phyloP scores from a whole-genome alignment of 2,888 invertebrate species.

The Hemicrepidius hirtus region DNA sequence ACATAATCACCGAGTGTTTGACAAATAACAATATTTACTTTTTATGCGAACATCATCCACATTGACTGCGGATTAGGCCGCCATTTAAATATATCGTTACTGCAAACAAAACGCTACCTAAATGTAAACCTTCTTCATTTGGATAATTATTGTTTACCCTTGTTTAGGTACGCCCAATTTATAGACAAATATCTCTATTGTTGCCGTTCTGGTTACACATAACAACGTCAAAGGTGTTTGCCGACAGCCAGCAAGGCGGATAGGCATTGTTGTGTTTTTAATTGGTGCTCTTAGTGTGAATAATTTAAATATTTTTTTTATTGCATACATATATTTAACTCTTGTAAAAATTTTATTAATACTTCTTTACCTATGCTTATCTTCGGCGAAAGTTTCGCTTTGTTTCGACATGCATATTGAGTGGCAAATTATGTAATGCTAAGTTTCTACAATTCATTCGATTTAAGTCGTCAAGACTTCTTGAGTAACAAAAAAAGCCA shows the following conservation, averaged over 20 bases:
- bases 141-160: conserved; percentile 58
- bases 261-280: neutral
- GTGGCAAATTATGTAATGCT: no score
- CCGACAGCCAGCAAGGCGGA: conserved; percentile 25
- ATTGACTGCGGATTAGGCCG: conserved; percentile 61
- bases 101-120: conserved; percentile 55
- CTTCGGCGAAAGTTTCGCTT: no score
- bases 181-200: conserved; percentile 56
- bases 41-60: conserved; percentile 63
- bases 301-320: conserved; percentile 1
- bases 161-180: conserved; percentile 59
- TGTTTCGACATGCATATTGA: no score
- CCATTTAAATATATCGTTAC: conserved; percentile 61
- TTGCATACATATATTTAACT: neutral
- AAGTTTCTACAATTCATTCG: no score
- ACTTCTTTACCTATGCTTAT: no score
- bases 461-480: no score
- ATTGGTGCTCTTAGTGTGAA: neutral
- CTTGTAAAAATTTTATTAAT: no score
- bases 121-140: conserved; percentile 59
- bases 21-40: conserved; percentile 70
- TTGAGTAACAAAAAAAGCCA: no score
- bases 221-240: conserved; percentile 39
- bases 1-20: conserved; percentile 67
- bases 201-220: conserved; percentile 44